A percentile compares a stretch with the other conserved stretches of the same genome.
Conservation (phyloP, 2,113 vertebrate species). For the Microcebus murinus region DNA sequence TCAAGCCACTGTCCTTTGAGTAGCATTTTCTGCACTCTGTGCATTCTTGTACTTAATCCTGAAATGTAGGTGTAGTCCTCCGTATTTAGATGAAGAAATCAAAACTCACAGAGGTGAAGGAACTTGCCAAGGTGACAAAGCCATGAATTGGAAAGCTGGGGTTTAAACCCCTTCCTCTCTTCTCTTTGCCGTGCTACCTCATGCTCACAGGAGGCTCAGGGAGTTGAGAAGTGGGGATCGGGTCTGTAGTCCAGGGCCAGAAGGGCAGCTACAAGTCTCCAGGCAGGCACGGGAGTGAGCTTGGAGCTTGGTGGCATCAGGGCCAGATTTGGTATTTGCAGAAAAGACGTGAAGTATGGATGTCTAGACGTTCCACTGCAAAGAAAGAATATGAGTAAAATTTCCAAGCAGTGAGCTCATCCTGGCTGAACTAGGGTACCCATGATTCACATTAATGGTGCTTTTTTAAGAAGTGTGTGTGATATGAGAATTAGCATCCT, state of each 20-base stretch:
- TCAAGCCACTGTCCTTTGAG: background rate
- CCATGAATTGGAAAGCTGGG: background rate
- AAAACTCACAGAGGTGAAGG: background rate
- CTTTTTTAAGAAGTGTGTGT: background rate
- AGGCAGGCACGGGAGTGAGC: background rate
- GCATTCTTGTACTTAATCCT: background rate
- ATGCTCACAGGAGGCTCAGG: fast-evolving
- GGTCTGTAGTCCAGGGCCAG: background rate
- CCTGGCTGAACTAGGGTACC: background rate
- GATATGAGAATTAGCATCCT: background rate
- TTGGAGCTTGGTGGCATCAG: no score
- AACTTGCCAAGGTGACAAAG: background rate
- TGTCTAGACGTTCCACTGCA: background rate
- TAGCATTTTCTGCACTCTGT: background rate
- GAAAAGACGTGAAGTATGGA: fast-evolving
- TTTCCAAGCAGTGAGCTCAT: background rate
- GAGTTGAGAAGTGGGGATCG: background rate
- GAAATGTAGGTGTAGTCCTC: background rate
- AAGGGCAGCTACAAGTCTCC: background rate
- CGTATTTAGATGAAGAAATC: background rate
- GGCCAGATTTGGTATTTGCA: no score
- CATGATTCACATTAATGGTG: background rate
- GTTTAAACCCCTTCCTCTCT: background rate
- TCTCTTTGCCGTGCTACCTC: fast-evolving
- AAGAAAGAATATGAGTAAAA: background rate